Base-by-base conservation (phyloP, 2,888 invertebrate species). In the Chrysina gloriosa region DNA sequence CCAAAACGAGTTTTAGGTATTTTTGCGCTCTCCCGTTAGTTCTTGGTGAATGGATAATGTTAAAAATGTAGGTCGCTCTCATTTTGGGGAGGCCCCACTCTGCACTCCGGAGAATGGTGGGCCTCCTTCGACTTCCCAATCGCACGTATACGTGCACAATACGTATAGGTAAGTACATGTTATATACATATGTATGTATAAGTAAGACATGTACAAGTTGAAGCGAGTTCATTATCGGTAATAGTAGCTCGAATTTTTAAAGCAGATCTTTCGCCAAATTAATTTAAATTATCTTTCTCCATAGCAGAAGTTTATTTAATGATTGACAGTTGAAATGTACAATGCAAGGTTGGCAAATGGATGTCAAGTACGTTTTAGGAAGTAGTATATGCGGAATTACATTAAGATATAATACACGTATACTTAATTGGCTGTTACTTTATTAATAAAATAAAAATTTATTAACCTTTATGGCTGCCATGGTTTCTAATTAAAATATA, bases 1-100 rank as follows among this genome's bases (percentile, higher is more conserved):
- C 71, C 70, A 69, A 73, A 73, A 73, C 73, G 70, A 70, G 71
- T 74, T 72, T 72, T 74, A 70, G 67, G 70, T 69, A 73, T 72
- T 73, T 73, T 73, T 71, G 72, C 74, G 73, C 72, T 74, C 72
- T 74, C 74, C 72, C 74, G 72, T 72, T 72, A 73, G 68, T 63
- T 67, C 23, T 19, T 52, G 70, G 74, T 73, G 74, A 74, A 74
- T 71, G 74, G 74, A 71, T 63, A 69, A 71, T 74, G 70, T 70
- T 69, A 70, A 72, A 72, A 72, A 73, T 73, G 68, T 73, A 73
- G 73, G 73, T 70, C 73, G 70, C 67, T 73, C 71, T 70, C 70
- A 65, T 70, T 72, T 69, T 65, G 58, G 58, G 58, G 39, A 39
- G 58, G 25, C 58, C 58, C 58, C 58, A 58, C 58, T 54, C 54